Evolutionary conservation across 2,888 invertebrate species (phyloP), one percentile per base, ranked within the genome.

Genomic region (Liodrosophila aerea): DNA sequence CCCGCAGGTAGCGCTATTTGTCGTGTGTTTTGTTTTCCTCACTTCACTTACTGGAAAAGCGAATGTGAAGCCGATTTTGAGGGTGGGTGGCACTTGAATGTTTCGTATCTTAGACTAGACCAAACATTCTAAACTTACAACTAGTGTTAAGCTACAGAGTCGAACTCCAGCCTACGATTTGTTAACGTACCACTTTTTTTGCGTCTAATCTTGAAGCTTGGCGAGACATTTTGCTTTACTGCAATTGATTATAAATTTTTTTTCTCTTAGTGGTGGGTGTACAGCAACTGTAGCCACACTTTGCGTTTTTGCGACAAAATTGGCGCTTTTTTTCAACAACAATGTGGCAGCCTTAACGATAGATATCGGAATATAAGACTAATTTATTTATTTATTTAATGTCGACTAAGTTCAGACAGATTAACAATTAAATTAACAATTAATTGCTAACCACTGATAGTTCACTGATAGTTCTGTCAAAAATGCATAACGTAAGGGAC

Each of bases 131-230:
- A 74, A 69, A 59, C 74, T 83, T 78, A 77, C 68, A 73, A 57
- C 81, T 71, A 67, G 51, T n/a, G n/a, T 15, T 7, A 47, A 43
- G 39, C 65, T 44, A 60, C 50, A 46, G n/a, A 49, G 45, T 29
- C 39, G 44, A 41, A 47, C 39, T 45, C 46, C 54, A 54, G 11
- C 53, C 16, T 41, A 52, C 34, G 9, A 40, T 41, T 46, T 22
- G 34, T 49, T 39, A 58, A 88, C 90, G 88, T 85, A 90, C 90
- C 88, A 90, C 90, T 90, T 90, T 90, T 51, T 90, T 90, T 7
- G 88, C 78, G 71, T 90, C 90, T 50, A 90, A 70, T 62, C 88
- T 75, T n/a, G 88, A 81, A 33, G 86, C 71, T 85, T 90, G 90
- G 18, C 90, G 85, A 2, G 90, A 90, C 90, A 90, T 90, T 47